Evolutionary conservation across 1,140 invertebrate species (phyloP), one percentile per base, ranked within the genome.

Genomic region (Prorops nasuta): DNA sequence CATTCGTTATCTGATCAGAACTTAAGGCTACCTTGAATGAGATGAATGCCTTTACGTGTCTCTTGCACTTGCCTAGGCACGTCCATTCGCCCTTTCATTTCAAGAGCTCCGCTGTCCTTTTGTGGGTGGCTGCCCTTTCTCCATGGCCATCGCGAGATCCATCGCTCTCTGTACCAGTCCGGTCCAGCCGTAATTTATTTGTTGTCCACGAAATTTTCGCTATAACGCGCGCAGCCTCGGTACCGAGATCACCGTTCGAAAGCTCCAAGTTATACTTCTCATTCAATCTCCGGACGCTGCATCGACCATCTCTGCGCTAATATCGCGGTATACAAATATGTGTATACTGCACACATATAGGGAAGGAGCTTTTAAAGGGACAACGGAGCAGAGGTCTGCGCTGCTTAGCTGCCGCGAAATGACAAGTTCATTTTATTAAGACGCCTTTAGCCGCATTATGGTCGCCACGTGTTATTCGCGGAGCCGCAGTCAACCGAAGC

Each of bases 1-100:
- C 69, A 68, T 73, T 69, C 67, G 71, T 70, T 74, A 74, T 74
- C 72, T 74, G 72, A 74, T 74, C 71, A 63, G 64, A 73, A 69
- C 63, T 70, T 72, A 71, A 69, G 63, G 64, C 65, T 71, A 66
- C 70, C 68, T 72, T 73, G 69, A 74, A 73, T 70, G 72, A 74
- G 71, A 74, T 74, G 71, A 74, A 74, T 74, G 71, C 68, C 63
- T 72, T 67, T 66, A 71, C 66, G 69, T 71, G 69, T 72, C 66
- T 74, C 70, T 71, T 74, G 64, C 67, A 72, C 70, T 74, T 71
- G 65, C 67, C 64, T 71, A 70, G 66, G 67, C 66, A 67, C 66
- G 71, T 72, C 68, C 71, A 69, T 73, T 70, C 67, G 66, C 60
- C 62, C 62, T 74, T 74, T 74, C 69, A 72, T 70, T 72, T 72